phyloP scores from a whole-genome alignment of 2,888 invertebrate genomes.

The Malachius bipustulatus region DNA sequence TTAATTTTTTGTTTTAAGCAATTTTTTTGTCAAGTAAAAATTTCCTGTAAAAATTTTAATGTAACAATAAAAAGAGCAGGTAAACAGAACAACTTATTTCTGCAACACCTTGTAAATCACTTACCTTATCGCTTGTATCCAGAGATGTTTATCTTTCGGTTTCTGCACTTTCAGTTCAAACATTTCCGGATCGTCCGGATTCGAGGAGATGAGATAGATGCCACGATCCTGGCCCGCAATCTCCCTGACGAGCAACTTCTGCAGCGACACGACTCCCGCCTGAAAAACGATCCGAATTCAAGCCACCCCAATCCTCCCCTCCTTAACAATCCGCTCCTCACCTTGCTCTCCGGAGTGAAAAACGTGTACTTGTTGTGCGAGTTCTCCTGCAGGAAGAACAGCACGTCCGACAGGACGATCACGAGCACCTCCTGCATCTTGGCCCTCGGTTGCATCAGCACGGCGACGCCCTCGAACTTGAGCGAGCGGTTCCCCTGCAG shows the following conservation, averaged over 20 bases:
- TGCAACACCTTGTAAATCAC: no score
- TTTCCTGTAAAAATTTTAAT: no score
- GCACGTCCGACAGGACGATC: conserved; percentile 80
- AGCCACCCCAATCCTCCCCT: conserved; percentile 1
- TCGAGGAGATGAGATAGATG: conserved; percentile 86
- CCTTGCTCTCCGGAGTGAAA: conserved; percentile 89
- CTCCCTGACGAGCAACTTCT: conserved; percentile 83
- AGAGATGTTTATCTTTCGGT: conserved; percentile 78
- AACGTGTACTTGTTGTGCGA: conserved; percentile 90
- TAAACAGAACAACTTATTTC: no score
- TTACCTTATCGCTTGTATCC: conserved; percentile 79
- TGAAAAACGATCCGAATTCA: conserved; percentile 31
- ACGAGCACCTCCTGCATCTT: conserved; percentile 82
- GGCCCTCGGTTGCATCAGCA: conserved; percentile 80
- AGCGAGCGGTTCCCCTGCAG: conserved; percentile 71
- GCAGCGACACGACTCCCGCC: conserved; percentile 87
- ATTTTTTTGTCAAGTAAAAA: no score
- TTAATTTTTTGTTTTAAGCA: no score
- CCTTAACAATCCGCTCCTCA: no score
- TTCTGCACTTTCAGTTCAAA: conserved; percentile 82
- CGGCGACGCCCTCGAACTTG: conserved; percentile 80
- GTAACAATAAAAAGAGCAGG: no score
- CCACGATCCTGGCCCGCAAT: conserved; percentile 87
- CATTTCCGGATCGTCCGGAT: conserved; percentile 89
- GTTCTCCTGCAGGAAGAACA: conserved; percentile 84